These are phyloP conservation scores for Embiotoca jacksoni DNA, from an alignment of 2,113 vertebrate species.

Conservation along the genomic window DNA sequence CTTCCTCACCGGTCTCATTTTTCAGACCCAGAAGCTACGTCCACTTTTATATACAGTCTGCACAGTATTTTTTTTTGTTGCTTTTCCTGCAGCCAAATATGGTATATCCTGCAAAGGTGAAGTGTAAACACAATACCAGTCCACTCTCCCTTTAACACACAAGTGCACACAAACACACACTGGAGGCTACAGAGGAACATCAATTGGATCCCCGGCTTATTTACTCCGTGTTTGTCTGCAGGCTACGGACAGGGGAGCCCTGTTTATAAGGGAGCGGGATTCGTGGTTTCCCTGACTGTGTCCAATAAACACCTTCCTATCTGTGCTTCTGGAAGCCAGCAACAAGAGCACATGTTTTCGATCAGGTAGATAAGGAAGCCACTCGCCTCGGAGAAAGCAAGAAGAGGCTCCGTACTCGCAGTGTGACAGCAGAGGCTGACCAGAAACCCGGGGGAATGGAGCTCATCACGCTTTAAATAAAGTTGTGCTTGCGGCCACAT, in stretches of 20 bases:
- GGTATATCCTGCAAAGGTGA: conserved; percentile 28
- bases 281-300: conserved; percentile 46
- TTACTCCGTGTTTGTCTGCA: conserved; percentile 66
- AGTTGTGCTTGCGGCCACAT: background rate
- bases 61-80: background rate
- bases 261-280: conserved; percentile 65
- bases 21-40: no score
- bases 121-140: conserved; percentile 22
- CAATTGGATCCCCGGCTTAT: conserved; percentile 62
- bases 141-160: conserved; percentile 1
- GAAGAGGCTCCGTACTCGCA: conserved; percentile 25
- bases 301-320: conserved; percentile 72
- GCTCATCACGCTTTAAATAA: conserved; percentile 1
- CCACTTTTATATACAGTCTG: no score
- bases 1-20: no score
- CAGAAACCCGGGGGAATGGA: conserved; percentile 12
- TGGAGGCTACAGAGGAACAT: conserved; percentile 34
- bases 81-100: conserved; percentile 33
- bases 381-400: conserved; percentile 40
- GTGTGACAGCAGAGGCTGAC: conserved; percentile 1
- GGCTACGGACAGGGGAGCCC: conserved; percentile 32
- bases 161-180: conserved; percentile 11
- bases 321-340: conserved; percentile 57
- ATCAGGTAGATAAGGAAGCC: conserved; percentile 60
- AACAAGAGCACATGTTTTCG: conserved; percentile 58